Conservation (phyloP, 1,140 invertebrate species). For the Drosophila sp. region DNA sequence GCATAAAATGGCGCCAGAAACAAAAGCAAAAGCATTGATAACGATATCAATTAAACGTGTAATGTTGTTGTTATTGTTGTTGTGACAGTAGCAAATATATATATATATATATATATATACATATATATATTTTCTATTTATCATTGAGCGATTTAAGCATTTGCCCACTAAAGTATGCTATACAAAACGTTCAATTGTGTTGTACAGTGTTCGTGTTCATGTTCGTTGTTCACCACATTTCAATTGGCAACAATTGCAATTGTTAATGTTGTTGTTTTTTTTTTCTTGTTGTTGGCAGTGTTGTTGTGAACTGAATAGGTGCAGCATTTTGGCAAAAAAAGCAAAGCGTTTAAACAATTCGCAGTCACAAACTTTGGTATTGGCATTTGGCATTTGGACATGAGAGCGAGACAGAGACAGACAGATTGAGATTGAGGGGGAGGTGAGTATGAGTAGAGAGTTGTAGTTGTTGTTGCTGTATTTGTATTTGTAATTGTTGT, state of each 20-base stretch:
- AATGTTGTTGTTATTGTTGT: slow-evolving; percentile 22
- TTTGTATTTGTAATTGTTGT: slow-evolving; percentile 4
- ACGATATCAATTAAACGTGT: slow-evolving; percentile 69
- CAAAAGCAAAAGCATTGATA: slow-evolving; percentile 79
- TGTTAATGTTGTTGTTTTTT: slow-evolving; percentile 15
- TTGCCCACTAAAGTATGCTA: slow-evolving; percentile 78
- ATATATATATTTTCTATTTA: no score
- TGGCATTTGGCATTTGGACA: slow-evolving; percentile 10
- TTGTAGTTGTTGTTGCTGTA: slow-evolving; percentile 7
- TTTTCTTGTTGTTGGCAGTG: slow-evolving; percentile 21
- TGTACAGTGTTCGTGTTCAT: slow-evolving; percentile 72
- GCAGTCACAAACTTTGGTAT: slow-evolving; percentile 30
- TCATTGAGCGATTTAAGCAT: slow-evolving; percentile 30
- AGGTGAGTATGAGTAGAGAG: slow-evolving; percentile 4
- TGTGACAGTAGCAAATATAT: slow-evolving; percentile 25
- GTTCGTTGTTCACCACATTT: slow-evolving; percentile 51
- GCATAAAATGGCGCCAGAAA: slow-evolving; percentile 55
- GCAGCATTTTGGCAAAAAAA: slow-evolving; percentile 45
- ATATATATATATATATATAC: slow-evolving; percentile 12
- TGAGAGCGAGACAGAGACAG: background rate
- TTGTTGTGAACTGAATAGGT: slow-evolving; percentile 35
- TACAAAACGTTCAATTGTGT: slow-evolving; percentile 52
- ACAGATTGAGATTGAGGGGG: background rate
- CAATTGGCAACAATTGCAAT: slow-evolving; percentile 24
- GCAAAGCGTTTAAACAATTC: slow-evolving; percentile 48